These are phyloP conservation scores for Lasioglossum zephyrum DNA, from an alignment of 2,888 invertebrate genomes.

Conservation along the genomic window DNA sequence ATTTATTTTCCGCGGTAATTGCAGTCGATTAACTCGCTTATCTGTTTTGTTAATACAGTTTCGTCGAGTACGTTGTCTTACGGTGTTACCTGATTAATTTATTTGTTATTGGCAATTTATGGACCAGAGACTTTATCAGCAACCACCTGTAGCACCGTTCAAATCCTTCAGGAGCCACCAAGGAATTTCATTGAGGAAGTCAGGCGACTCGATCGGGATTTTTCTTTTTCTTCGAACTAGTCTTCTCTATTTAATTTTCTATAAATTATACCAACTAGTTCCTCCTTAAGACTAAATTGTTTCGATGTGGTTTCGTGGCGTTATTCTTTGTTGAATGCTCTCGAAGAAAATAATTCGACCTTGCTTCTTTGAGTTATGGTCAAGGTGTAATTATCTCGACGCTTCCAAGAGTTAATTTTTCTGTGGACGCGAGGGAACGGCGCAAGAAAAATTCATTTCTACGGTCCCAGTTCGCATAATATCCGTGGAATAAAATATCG, in stretches of 20 bases:
- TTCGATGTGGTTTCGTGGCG: neutral
- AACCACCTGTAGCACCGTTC: slow-evolving; percentile 66
- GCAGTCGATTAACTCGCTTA: neutral
- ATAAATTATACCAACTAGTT: neutral
- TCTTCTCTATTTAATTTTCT: neutral
- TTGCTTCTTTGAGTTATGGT: neutral
- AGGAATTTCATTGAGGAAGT: neutral
- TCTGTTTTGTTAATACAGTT: neutral
- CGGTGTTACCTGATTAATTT: neutral
- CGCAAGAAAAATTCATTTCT: neutral
- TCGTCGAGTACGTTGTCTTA: neutral
- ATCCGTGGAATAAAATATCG: neutral
- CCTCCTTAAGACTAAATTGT: neutral
- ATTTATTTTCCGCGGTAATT: neutral
- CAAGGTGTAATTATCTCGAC: neutral
- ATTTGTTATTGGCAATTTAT: neutral
- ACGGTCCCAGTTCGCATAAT: neutral
- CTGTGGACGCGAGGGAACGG: neutral
- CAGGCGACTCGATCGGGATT: neutral
- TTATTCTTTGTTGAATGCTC: neutral
- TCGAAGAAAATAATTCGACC: neutral
- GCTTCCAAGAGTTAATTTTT: neutral
- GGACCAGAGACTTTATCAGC: slow-evolving; percentile 44
- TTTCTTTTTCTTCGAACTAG: neutral
- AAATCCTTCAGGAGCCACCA: slow-evolving; percentile 12